Base-by-base conservation (phyloP, 2,113 vertebrate species). In the Rhea americana region DNA sequence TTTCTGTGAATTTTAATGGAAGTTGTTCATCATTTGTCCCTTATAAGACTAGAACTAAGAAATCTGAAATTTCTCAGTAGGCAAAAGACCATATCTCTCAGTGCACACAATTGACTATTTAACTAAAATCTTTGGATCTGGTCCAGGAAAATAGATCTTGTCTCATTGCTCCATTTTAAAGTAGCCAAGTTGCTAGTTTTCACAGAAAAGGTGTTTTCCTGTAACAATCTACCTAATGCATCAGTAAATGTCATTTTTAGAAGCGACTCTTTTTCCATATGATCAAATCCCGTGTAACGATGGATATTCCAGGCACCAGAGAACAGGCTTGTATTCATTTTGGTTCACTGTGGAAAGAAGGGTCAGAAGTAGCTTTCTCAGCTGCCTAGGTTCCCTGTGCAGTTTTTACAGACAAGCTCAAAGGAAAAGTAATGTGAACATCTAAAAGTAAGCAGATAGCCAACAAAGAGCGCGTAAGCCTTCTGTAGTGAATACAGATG, bases 91-190 rank as follows among this genome's bases (percentile, higher is more conserved):
- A 53, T 84, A 16, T 58, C 7, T 62, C 41, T 13, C 17, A 50
- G 35, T 35, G 13, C 0, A 1, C 20, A 30, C 5, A 63, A 28
- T 16, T 82, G 18, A 16, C 43, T 0, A 2, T 43, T 91, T 78
- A 65, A 16, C 30, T 75, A 37, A 59, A 71, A 74, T 58, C 12
- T 21, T 74, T 66, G 41, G 22, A 45, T 6, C 45, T 63, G 32
- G 37, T 8, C 0, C 1, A 37, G 53, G 12, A 82, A 85, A 88
- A 73, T 4, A 45, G 17, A 56, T 50, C 35, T 70, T 62, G 26
- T 68, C 11, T 45, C 5, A 16, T 28, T 70, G 13, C 14, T 62
- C 72, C 18, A 21, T 75, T 50, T 91, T 76, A 66, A 70, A 25
- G 20, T 61, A 79, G 55, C 2, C 16, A 73, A 56, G 24, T 25